Conservation (phyloP, 2,797 vertebrate species). For the Poecile montanus region DNA sequence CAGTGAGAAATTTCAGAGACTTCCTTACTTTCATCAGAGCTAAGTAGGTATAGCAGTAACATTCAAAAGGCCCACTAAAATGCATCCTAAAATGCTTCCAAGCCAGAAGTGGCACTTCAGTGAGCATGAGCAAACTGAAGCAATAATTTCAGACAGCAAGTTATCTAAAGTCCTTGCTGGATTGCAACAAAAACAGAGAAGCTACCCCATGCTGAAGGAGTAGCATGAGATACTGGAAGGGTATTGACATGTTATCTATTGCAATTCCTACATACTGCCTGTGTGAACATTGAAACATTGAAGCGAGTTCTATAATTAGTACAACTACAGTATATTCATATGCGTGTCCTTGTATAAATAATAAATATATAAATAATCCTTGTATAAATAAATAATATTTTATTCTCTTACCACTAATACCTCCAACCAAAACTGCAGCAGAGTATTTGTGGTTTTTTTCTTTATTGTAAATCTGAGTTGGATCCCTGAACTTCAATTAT, state of each 20-base stretch:
- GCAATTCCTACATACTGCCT: background rate
- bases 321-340: background rate
- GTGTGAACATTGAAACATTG: background rate
- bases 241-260: background rate
- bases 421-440: background rate
- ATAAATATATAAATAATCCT: conserved; percentile 2
- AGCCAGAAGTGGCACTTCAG: background rate
- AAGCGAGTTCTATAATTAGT: conserved; percentile 1
- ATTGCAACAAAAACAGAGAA: background rate
- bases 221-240: background rate
- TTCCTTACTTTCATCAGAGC: background rate
- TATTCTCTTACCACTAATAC: background rate
- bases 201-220: background rate
- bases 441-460: background rate
- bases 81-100: background rate
- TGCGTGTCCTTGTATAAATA: background rate
- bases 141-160: background rate
- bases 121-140: background rate
- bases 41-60: background rate
- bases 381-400: conserved; percentile 4
- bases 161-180: background rate
- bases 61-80: background rate
- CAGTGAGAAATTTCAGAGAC: background rate
- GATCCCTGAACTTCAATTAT: background rate
- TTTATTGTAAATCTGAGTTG: background rate